Evolutionary conservation across 2,113 vertebrate genomes (phyloP), one percentile per base, ranked within the genome.

Genomic region (Bubo scandiacus): DNA sequence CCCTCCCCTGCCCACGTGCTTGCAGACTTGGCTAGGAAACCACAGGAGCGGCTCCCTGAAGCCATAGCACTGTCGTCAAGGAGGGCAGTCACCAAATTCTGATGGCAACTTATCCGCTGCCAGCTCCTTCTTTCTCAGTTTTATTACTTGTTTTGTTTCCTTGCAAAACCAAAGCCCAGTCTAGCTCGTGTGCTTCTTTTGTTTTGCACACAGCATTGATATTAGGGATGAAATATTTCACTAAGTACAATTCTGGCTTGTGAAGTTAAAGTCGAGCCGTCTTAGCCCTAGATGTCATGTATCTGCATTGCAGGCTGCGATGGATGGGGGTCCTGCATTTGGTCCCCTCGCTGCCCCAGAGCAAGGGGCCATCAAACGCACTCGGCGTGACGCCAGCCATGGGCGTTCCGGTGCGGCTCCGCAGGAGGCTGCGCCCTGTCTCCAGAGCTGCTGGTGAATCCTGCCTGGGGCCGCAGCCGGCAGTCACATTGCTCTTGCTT

Each of bases 371-470:
- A 2, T 26, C 26, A 2, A 5, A 7, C 40, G 3, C 55, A 40
- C 11, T n/a, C 3, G 3, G 23, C 3, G 0, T 11, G 29, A n/a
- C 2, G 16, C 51, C 43, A 34, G 40, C 49, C 1, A 0, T 16
- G 77, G 38, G 45, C 59, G 3, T 32, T 15, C 27, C 7, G 4
- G 63, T 2, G 3, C 2, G 15, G n/a, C 47, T 67, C 38, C 11
- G 34, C 59, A 7, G 45, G 54, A 61, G 49, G 40, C 11, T 3
- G 36, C n/a, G 21, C 36, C 29, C 34, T 11, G 30, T 34, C 73
- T 34, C 43, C 30, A 17, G 27, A 51, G 32, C 49, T 42, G 21
- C n/a, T 38, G 62, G 4, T 15, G 32, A 32, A 2, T n/a, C 47
- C 47, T 38, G 43, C 40, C 63, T 9, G 12, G 49, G 49, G 57